A percentile compares a stretch with the other conserved stretches of the same genome.
Evolutionary conservation across 92 coral and sea anemone species (phyloP).

Genomic region (Plumapathes pennacea): DNA sequence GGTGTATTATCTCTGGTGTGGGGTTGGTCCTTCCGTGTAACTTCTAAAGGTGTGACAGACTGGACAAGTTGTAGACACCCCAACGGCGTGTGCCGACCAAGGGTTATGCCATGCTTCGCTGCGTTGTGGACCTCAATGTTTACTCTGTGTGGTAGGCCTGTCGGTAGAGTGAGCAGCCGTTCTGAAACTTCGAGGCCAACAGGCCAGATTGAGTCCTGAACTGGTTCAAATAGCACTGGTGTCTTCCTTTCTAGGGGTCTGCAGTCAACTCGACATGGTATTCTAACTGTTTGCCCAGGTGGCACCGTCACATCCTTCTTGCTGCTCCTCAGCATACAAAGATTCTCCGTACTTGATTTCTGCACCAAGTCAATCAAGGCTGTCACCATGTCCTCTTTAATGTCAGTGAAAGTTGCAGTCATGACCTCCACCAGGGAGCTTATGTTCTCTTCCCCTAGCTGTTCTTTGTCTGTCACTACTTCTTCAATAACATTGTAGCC

Average conservation of each 20-base stretch:
- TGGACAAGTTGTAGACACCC: conserved; percentile 32
- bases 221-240: conserved; percentile 68
- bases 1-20: no score
- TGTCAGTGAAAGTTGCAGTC: conserved; percentile 20
- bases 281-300: conserved; percentile 18
- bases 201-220: conserved; percentile 54
- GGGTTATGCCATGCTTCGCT: conserved; percentile 18
- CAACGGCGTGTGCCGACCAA: conserved; percentile 25
- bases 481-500: conserved; percentile 53
- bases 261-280: conserved; percentile 20
- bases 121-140: conserved; percentile 31
- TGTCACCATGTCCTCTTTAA: conserved; percentile 15
- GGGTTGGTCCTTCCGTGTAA: conserved; percentile 20
- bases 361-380: conserved; percentile 29
- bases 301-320: conserved; percentile 50
- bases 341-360: conserved; percentile 20
- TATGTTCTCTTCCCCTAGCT: background rate
- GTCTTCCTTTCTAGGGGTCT: conserved; percentile 53
- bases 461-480: conserved; percentile 10
- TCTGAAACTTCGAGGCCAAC: conserved; percentile 42
- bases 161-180: conserved; percentile 21
- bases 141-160: conserved; percentile 22
- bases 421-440: conserved; percentile 24
- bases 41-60: conserved; percentile 47
- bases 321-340: conserved; percentile 45